Evolutionary conservation across 2,797 vertebrate genomes (phyloP), one percentile per base, ranked within the genome.

Genomic region (Notolabrus celidotus): DNA sequence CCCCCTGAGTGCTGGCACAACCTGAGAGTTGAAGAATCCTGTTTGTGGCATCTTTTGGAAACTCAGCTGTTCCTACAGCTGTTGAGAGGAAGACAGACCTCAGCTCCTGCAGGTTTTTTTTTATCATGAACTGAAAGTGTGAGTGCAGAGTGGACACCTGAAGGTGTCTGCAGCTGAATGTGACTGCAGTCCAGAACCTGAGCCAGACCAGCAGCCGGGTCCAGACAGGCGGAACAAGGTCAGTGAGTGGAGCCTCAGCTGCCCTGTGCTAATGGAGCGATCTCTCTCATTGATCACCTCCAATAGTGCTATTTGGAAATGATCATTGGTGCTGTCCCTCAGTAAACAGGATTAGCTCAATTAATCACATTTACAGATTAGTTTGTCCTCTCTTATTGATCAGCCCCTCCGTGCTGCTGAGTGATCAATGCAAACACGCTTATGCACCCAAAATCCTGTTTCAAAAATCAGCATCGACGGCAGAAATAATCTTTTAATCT

Each of bases 351-450:
- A 97, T 98, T 97, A 95, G 71, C 87, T 89, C 90, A 95, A 95
- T 95, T 92, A 94, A 95, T 96, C 92, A 94, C 87, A 96, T 98
- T 98, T 96, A 88, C 95, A 95, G 95, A 96, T 96, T 94, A 94
- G 68, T 73, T 94, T 86, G 64, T 77, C 88, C 88, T 79, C 63
- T 71, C 50, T 19, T 93, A 98, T 98, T 93, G 96, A 97, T 97
- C 94, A 91, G 72, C 80, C 83, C 77, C 70, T 92, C 91, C 86
- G 70, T 53, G 85, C 79, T 75, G 80, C 74, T 58, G 47, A 67
- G 54, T 90, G 93, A 95, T 98, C 96, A 94, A 96, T 97, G 91
- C 94, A 96, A 98, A 98, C 94, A 82, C 86, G 59, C 89, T 97
- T 96, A 90, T 87, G 78, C 88, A 91, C 88, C 82, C 80, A 72